Base-by-base conservation (phyloP, 2,888 invertebrate genomes). In the Drosophila stalkeri region DNA sequence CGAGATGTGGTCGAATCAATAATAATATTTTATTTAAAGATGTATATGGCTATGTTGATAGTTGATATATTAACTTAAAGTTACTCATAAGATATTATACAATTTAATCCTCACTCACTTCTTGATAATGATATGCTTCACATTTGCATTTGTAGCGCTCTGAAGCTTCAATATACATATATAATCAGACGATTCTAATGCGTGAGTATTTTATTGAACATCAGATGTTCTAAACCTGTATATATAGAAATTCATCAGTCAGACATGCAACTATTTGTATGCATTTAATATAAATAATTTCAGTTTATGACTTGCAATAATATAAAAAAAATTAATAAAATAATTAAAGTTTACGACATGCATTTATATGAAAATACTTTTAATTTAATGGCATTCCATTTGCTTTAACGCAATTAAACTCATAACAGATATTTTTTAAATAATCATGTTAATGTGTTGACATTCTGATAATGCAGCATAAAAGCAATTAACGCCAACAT, bases 401-500 rank as follows among this genome's bases (percentile, higher is more conserved):
- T 51, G 23, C 31, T 43, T 52, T 56, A 33, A 18, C 33, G 33
- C 33, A 61, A 18, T 67, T 52, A 73, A 73, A 70, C 44, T 37
- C 46, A 20, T 59, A 49, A 68, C 23, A 49, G 33, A 20, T 61
- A 62, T 57, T 37, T 51, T 51, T n/a, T n/a, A 18, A 37, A 27
- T 37, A 64, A 37, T 9, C 41, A 27, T 23, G 44, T 77, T 60
- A 46, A 46, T 75, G 39, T 49, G 35, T 37, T 23, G 37, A 37
- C 43, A 23, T 46, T 46, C 51, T 16, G 12, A 46, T 35, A 33
- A 16, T 18, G 59, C 7, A 20, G 23, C 35, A 68, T 14, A 39
- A 63, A 64, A 51, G 35, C 63, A 64, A 77, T 79, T 57, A 65
- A 54, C 37, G 18, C 35, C 5, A 9, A 55, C 47, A 75, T 52